Conservation (phyloP, 2,113 vertebrate species). For the Paradoxurus hermaphroditus region DNA sequence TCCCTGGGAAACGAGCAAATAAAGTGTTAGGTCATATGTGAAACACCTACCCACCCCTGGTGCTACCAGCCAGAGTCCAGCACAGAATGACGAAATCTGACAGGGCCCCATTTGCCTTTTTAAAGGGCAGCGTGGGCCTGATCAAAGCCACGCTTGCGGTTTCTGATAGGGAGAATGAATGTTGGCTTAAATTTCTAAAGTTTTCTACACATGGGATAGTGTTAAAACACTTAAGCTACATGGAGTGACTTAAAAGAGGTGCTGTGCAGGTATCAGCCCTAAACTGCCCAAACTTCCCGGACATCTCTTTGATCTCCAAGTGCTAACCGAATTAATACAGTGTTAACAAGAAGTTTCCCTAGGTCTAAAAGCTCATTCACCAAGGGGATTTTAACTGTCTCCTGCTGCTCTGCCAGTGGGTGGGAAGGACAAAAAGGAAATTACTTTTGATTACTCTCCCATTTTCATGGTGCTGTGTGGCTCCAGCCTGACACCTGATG, state of each 20-base stretch:
- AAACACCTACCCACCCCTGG: slow-evolving; percentile 43
- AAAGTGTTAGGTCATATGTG: slow-evolving; percentile 31
- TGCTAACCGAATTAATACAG: slow-evolving; percentile 55
- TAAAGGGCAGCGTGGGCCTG: slow-evolving; percentile 23
- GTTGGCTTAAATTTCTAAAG: slow-evolving; percentile 69
- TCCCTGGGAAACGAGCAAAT: slow-evolving; percentile 62
- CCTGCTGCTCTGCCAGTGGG: slow-evolving; percentile 78
- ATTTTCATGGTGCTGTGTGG: slow-evolving; percentile 70
- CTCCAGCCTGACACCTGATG: slow-evolving; percentile 53
- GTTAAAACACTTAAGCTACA: slow-evolving; percentile 40
- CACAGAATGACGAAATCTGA: neutral
- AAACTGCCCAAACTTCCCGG: neutral
- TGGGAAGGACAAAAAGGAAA: slow-evolving; percentile 82
- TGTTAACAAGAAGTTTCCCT: slow-evolving; percentile 45
- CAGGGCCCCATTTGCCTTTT: slow-evolving; percentile 52
- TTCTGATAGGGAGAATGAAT: slow-evolving; percentile 9
- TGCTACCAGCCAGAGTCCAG: neutral
- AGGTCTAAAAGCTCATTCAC: slow-evolving; percentile 60
- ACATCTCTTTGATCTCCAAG: slow-evolving; percentile 53
- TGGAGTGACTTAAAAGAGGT: neutral
- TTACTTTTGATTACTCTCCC: slow-evolving; percentile 78
- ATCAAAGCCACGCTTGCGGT: slow-evolving; percentile 41
- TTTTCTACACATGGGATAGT: slow-evolving; percentile 55
- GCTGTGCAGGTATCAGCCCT: slow-evolving; percentile 24
- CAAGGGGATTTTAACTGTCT: slow-evolving; percentile 18